phyloP scores from a whole-genome alignment of 2,888 invertebrate species.

The Encarsia formosa region DNA sequence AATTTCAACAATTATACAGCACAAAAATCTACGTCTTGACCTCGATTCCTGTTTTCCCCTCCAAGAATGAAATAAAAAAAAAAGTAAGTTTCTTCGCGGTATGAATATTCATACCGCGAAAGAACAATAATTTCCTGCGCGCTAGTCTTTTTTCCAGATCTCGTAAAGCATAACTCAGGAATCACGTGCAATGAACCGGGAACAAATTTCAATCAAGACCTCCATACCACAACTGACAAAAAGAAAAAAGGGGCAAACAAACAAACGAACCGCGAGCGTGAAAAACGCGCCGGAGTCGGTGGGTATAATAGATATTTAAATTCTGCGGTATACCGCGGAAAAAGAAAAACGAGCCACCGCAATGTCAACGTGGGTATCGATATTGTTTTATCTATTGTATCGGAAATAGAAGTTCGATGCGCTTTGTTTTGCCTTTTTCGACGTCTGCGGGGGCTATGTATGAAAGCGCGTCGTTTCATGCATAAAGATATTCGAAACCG shows the following conservation, averaged over 20 bases:
- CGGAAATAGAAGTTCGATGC: conserved; percentile 33
- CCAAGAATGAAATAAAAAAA: no score
- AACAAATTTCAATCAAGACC: conserved; percentile 36
- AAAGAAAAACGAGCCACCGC: background rate
- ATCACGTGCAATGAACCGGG: conserved; percentile 32
- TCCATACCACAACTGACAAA: background rate
- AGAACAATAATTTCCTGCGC: no score
- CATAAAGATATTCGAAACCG: conserved; percentile 20
- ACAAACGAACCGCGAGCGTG: conserved; percentile 1
- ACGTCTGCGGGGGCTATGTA: conserved; percentile 5
- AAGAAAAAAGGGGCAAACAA: conserved; percentile 8
- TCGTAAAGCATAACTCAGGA: no score
- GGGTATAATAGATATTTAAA: conserved; percentile 45
- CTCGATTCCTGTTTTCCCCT: no score
- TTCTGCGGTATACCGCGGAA: conserved; percentile 36
- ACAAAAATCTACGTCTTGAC: no score
- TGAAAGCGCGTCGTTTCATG: conserved; percentile 20
- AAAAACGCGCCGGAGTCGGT: conserved; percentile 9
- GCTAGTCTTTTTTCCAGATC: conserved; percentile 5
- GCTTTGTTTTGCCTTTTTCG: conserved; percentile 1
- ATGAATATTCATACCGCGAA: no score
- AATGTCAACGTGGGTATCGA: conserved; percentile 37
- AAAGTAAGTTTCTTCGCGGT: no score
- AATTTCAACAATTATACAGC: no score
- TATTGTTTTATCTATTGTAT: conserved; percentile 38